A percentile compares a stretch with the other conserved stretches of the same genome.
Evolutionary conservation across 2,797 vertebrate genomes (phyloP).

Genomic region (Phalloptychus januarius): DNA sequence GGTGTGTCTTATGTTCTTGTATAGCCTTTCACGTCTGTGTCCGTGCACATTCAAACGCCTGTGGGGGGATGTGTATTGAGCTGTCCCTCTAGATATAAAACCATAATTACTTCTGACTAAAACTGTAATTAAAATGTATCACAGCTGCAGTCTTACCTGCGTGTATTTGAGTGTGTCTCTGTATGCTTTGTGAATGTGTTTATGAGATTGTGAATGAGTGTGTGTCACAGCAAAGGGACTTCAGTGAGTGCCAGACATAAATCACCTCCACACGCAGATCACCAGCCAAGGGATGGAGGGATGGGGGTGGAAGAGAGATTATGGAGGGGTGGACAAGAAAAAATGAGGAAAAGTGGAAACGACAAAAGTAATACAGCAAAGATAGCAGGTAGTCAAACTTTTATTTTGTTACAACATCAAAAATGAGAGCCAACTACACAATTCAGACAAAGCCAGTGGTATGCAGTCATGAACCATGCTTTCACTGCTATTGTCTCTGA

Average conservation of each 20-base stretch:
- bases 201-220: conserved; percentile 40
- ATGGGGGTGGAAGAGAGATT: conserved; percentile 60
- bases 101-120: conserved; percentile 94
- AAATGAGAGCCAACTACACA: conserved; percentile 21
- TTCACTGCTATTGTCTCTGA: conserved; percentile 42
- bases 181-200: conserved; percentile 54
- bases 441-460: conserved; percentile 43
- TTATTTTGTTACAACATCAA: conserved; percentile 18
- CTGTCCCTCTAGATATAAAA: conserved; percentile 84
- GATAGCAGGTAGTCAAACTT: conserved; percentile 40
- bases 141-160: conserved; percentile 88
- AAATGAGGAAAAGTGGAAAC: conserved; percentile 38
- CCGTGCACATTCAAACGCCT: conserved; percentile 26
- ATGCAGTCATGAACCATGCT: conserved; percentile 47
- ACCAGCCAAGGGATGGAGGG: conserved; percentile 63
- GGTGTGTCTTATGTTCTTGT: background rate
- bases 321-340: conserved; percentile 37
- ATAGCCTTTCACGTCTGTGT: conserved; percentile 2
- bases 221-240: conserved; percentile 74
- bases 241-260: conserved; percentile 87
- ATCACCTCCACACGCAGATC: conserved; percentile 80
- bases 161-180: conserved; percentile 50
- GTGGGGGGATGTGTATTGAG: conserved; percentile 62
- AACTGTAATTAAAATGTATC: conserved; percentile 98
- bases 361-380: conserved; percentile 42